Percentiles rank a stretch among this genome's conserved stretches.
Conservation (phyloP, 1,140 invertebrate genomes). For the Periplaneta americana region DNA sequence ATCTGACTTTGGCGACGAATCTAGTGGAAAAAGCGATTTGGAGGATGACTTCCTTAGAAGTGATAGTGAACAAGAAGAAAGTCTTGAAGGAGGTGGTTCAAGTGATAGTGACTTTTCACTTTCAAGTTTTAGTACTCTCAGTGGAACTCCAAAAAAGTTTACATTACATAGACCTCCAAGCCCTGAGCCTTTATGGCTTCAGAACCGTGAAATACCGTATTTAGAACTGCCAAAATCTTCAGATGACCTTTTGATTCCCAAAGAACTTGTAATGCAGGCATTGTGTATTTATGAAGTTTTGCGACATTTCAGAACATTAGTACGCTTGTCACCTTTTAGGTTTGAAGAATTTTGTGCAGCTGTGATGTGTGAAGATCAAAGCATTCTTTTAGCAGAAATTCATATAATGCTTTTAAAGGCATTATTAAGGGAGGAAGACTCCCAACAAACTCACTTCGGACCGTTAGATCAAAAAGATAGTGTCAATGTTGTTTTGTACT, state of each 20-base stretch:
- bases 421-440: slow-evolving; percentile 89
- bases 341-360: slow-evolving; percentile 95
- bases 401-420: slow-evolving; percentile 90
- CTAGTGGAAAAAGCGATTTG: slow-evolving; percentile 70
- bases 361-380: slow-evolving; percentile 87
- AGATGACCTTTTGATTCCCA: slow-evolving; percentile 81
- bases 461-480: slow-evolving; percentile 95
- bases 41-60: slow-evolving; percentile 63
- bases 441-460: slow-evolving; percentile 91
- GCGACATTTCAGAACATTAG: slow-evolving; percentile 81
- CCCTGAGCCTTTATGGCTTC: slow-evolving; percentile 83
- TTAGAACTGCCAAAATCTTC: slow-evolving; percentile 80
- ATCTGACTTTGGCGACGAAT: slow-evolving; percentile 81
- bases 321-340: slow-evolving; percentile 87
- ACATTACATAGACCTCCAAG: slow-evolving; percentile 58
- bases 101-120: slow-evolving; percentile 81
- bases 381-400: slow-evolving; percentile 81
- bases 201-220: slow-evolving; percentile 63
- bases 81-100: slow-evolving; percentile 54
- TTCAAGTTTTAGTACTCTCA: slow-evolving; percentile 67
- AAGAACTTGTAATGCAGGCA: slow-evolving; percentile 70
- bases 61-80: slow-evolving; percentile 58
- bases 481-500: slow-evolving; percentile 86
- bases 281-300: slow-evolving; percentile 91
- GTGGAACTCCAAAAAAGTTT: slow-evolving; percentile 43